phyloP scores from a whole-genome alignment of 2,888 invertebrate genomes.

The Agrotis exclamationis region DNA sequence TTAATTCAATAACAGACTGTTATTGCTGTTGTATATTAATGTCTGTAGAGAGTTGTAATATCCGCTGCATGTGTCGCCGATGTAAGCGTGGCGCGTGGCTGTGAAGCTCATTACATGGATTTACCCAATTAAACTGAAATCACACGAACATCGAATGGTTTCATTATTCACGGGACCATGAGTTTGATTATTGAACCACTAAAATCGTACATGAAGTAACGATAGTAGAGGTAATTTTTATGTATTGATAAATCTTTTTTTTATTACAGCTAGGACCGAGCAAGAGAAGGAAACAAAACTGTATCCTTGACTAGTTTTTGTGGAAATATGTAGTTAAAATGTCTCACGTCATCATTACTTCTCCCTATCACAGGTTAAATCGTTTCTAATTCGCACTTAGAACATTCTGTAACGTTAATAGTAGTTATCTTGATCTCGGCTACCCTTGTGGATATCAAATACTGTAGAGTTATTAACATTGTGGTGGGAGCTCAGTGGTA shows the following conservation, averaged over 20 bases:
- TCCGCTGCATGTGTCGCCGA: conserved; percentile 4
- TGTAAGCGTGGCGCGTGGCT: background rate
- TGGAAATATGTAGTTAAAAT: no score
- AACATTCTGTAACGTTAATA: conserved; percentile 7
- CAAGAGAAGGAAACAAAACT: no score
- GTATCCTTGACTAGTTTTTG: no score
- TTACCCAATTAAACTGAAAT: background rate
- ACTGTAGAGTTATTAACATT: background rate
- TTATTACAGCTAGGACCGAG: no score
- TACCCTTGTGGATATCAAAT: conserved; percentile 18
- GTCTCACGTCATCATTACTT: no score
- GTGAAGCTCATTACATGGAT: background rate
- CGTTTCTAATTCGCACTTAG: background rate
- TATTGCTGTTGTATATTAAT: conserved; percentile 6
- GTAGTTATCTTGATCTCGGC: background rate
- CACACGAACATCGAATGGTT: background rate
- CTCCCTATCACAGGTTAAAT: no score
- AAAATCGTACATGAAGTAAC: no score
- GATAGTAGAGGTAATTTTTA: no score
- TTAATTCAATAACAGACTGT: conserved; percentile 60
- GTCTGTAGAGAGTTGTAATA: conserved; percentile 2
- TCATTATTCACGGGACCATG: background rate
- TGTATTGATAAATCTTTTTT: no score
- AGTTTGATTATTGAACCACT: background rate
- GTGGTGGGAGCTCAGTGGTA: background rate